Conservation (phyloP, 2,113 vertebrate species). For the Ascaphus truei region DNA sequence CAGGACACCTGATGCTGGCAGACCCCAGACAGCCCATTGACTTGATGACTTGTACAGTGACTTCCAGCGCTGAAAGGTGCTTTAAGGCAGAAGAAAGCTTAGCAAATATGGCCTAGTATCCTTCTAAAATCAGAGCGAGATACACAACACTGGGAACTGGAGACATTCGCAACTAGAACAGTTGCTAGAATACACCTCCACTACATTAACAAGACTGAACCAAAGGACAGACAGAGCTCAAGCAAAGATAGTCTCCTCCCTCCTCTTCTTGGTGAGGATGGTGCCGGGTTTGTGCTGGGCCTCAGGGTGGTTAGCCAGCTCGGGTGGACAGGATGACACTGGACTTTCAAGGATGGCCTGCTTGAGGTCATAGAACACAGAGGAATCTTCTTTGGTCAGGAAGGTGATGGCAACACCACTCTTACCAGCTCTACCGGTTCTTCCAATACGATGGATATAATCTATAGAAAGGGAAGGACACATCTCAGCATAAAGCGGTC, state of each 20-base stretch:
- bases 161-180: background rate
- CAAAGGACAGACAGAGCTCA: no score
- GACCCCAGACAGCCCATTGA: no score
- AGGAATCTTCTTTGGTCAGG: constrained; percentile 94
- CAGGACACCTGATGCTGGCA: no score
- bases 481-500: background rate
- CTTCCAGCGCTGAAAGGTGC: no score
- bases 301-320: constrained; percentile 93
- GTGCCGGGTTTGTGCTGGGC: constrained; percentile 97
- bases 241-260: constrained; percentile 97
- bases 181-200: no score
- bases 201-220: no score
- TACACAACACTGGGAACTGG: background rate
- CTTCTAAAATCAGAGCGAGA: no score
- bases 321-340: constrained; percentile 89
- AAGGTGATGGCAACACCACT: constrained; percentile 94
- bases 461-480: constrained; percentile 53
- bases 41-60: no score
- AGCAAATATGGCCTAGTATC: no score
- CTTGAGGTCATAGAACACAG: constrained; percentile 95
- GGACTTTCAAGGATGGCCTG: constrained; percentile 96
- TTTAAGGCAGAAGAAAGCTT: no score
- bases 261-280: constrained; percentile 96
- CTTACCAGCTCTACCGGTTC: constrained; percentile 94
- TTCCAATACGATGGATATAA: constrained; percentile 96